phyloP scores from a whole-genome alignment of 2,113 vertebrate species.

The Apteryx mantelli region DNA sequence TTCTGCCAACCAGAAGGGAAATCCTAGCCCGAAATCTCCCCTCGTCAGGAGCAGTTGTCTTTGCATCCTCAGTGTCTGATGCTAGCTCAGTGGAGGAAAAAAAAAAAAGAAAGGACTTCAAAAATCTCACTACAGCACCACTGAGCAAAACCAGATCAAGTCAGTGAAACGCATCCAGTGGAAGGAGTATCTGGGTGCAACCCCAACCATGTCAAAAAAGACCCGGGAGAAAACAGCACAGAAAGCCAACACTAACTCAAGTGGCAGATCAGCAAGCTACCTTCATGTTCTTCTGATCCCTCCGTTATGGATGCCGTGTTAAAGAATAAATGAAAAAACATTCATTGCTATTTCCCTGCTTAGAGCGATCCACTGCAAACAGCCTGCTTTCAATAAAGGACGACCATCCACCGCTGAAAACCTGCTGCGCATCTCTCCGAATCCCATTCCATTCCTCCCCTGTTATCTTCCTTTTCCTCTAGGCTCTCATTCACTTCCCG shows the following conservation, averaged over 20 bases:
- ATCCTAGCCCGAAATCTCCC: conserved; percentile 5
- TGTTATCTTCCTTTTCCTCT: neutral
- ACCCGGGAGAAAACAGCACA: neutral
- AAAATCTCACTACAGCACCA: neutral
- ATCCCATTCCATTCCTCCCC: neutral
- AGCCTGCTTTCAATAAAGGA: neutral
- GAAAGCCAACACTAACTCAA: neutral
- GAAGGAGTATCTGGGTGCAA: neutral
- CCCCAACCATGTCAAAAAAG: neutral
- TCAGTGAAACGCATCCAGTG: neutral
- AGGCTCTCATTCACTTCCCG: neutral
- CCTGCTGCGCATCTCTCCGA: neutral
- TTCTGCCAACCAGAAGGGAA: neutral
- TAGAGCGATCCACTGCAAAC: neutral
- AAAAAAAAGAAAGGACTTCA: neutral
- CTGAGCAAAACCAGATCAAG: neutral
- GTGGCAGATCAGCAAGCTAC: neutral
- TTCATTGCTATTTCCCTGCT: neutral
- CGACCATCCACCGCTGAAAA: neutral
- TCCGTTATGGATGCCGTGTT: conserved; percentile 5
- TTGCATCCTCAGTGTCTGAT: neutral
- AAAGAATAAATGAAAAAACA: neutral
- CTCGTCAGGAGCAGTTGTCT: neutral
- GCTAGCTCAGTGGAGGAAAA: conserved; percentile 19
- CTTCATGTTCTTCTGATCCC: neutral